Evolutionary conservation across 2,888 invertebrate genomes (phyloP), one percentile per base, ranked within the genome.

Genomic region (Laspeyria flexula): DNA sequence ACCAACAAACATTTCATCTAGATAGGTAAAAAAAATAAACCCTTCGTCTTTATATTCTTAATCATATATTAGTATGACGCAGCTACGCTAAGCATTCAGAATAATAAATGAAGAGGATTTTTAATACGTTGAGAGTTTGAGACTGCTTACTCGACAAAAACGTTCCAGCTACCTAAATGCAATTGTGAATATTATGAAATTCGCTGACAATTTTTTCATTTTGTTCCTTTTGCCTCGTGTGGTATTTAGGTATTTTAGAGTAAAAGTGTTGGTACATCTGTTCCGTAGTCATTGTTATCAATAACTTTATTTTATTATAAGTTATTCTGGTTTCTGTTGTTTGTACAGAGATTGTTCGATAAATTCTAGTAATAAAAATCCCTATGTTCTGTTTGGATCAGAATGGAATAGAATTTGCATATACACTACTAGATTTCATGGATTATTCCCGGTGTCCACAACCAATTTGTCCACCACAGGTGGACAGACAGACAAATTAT

Each of bases 61-160:
- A 29, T 40, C 15, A 50, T 50, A n/a, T n/a, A 25, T 48, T 37
- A 35, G 15, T 40, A 44, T 34, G 23, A 40, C 25, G 46, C 44
- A 43, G 40, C 50, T 35, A 39, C 27, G 40, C 30, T 43, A 54
- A 68, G 43, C 35, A 35, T 49, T 31, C 40, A 44, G 38, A 44
- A 55, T 64, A 60, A 67, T 64, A 47, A 54, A 49, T 43, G 55
- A 59, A 52, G 40, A 44, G 53, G 47, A 65, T 66, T 65, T 58
- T 68, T 62, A 69, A 73, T 71, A 68, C 60, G 56, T 60, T 62
- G 62, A 61, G 57, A 58, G 42, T 58, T 60, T 62, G 62, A 61
- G 57, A 58, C 43, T 58, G 55, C 56, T 61, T 60, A 47, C 55
- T 55, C 40, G 39, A 50, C 57, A 56, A 68, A 69, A 71, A 64